phyloP scores from a whole-genome alignment of 2,113 vertebrate species.

The zebrafish (Danio rerio) region GRCz12tu NC_133198.1:35409001-35409500 shows the following conservation, averaged over 20 bases:
- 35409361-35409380: too few species aligned
- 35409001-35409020: not conserved
- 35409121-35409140: constrained; percentile 45
- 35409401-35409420: too few species aligned
- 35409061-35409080: not conserved
- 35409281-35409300: not conserved
- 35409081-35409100: constrained; percentile 17
- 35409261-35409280: constrained; percentile 10
- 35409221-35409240: constrained; percentile 61
- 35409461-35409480: too few species aligned
- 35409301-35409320: not conserved
- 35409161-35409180: constrained; percentile 69
- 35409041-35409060: constrained; percentile 5
- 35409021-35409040: not conserved
- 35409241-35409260: constrained; percentile 25
- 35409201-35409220: constrained; percentile 57
- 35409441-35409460: too few species aligned
- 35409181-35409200: constrained; percentile 69
- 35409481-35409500: too few species aligned
- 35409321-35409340: not conserved
- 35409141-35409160: constrained; percentile 34
- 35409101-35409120: constrained; percentile 40
- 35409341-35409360: too few species aligned
- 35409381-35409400: too few species aligned
- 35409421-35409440: too few species aligned